These are phyloP conservation scores for Adelognathus sp. DNA, from an alignment of 2,888 invertebrate species.

Conservation along the genomic window DNA sequence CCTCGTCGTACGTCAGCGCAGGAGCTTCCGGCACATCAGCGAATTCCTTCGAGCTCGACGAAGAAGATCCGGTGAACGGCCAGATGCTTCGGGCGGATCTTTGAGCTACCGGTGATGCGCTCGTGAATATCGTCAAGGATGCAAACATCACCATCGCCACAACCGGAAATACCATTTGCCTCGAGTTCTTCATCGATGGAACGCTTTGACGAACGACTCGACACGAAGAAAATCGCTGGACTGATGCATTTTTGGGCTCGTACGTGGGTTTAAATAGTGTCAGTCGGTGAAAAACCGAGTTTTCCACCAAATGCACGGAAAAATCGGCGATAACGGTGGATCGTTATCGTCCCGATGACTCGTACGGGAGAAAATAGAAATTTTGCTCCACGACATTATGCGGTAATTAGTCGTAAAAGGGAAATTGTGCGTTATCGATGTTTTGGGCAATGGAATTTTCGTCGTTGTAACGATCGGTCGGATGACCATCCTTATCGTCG, in stretches of 20 bases:
- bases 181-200: conserved; percentile 15
- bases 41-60: background rate
- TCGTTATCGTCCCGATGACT: background rate
- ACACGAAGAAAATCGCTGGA: background rate
- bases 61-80: conserved; percentile 10
- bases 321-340: background rate
- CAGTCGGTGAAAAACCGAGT: background rate
- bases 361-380: background rate
- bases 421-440: background rate
- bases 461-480: background rate
- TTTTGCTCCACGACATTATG: background rate
- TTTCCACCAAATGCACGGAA: background rate
- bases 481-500: conserved; percentile 13
- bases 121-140: background rate
- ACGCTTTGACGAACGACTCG: background rate
- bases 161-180: background rate
- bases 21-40: background rate
- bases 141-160: background rate
- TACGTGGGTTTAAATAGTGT: conserved; percentile 24
- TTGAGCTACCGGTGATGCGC: background rate
- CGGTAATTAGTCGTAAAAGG: background rate
- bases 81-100: conserved; percentile 16
- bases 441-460: background rate
- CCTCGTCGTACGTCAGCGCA: background rate
- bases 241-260: background rate